Evolutionary conservation across 2,888 invertebrate species (phyloP).

Genomic region (Enchytraeus crypticus): DNA sequence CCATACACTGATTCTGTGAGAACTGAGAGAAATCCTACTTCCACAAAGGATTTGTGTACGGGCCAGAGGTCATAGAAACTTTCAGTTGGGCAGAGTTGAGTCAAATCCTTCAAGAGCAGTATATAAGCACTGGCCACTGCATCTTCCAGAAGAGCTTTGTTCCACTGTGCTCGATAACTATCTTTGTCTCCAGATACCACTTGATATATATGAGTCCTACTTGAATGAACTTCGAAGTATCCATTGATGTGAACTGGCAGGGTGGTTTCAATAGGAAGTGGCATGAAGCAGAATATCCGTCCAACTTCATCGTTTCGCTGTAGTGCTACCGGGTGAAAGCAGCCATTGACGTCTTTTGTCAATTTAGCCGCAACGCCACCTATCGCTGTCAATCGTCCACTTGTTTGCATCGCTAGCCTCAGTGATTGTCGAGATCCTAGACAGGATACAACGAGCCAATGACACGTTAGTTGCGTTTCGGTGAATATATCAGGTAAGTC

Average conservation of each 20-base stretch:
- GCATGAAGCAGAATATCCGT: conserved; percentile 38
- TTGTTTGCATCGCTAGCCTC: conserved; percentile 24
- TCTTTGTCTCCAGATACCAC: conserved; percentile 35
- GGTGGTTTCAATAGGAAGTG: conserved; percentile 35
- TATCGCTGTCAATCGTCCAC: conserved; percentile 29
- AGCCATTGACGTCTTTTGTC: not conserved
- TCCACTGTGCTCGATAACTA: conserved; percentile 31
- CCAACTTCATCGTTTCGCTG: not conserved
- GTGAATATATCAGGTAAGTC: not conserved
- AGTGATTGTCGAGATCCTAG: conserved; percentile 24
- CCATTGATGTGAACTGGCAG: conserved; percentile 42
- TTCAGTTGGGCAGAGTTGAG: not conserved
- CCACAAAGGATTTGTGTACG: not conserved
- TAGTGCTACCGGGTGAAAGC: conserved; percentile 4
- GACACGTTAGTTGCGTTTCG: not conserved
- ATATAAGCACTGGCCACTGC: conserved; percentile 28
- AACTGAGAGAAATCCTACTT: not conserved
- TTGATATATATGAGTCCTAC: conserved; percentile 32
- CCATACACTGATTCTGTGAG: conserved; percentile 2
- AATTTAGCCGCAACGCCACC: conserved; percentile 35
- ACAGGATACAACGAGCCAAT: conserved; percentile 22
- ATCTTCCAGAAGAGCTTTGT: conserved; percentile 30
- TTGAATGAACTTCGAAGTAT: conserved; percentile 37
- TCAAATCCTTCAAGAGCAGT: conserved; percentile 25
- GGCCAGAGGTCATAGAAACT: conserved; percentile 22